Base-by-base conservation (phyloP, 2,113 vertebrate species). In the Laterallus jamaicensis region DNA sequence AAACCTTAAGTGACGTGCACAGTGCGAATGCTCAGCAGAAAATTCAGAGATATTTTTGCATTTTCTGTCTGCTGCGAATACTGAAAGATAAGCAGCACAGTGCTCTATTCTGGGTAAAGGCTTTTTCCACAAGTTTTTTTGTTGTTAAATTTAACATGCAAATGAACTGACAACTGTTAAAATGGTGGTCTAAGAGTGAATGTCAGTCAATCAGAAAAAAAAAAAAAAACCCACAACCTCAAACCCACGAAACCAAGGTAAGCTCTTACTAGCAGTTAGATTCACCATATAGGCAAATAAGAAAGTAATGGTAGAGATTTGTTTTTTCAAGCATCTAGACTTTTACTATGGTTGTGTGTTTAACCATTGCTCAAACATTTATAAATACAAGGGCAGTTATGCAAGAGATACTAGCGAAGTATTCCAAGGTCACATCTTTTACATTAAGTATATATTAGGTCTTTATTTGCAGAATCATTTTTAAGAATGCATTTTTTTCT, bases 111-210 rank as follows among this genome's bases (percentile, higher is more conserved):
- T 93, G 17, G 18, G 62, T 44, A 40, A 80, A 89, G 78, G 39
- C 39, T 76, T 95, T 89, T 93, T 68, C 94, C 81, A 63, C 49
- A 54, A 73, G 42, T 49, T 59, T 31, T 62, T 55, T 74, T 60
- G 26, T 60, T 82, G 83, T 79, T 93, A 91, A 90, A 82, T 91
- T 95, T 80, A 95, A 80, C 75, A 50, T 80, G 12, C n/a, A 54
- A 55, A 60, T 50, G 62, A 91, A 60, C 50, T 82, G 84, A 50
- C 64, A 94, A 29, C 71, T 88, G 92, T 67, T 85, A 52, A 70
- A 82, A 47, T 35, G 40, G 37, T 78, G 73, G 37, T 77, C 60
- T 88, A 9, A 47, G 63, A 86, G 50, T 58, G 44, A 24, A 66
- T 66, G 24, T 76, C 52, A 71, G n/a, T 63, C 74, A 60, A 4